Percentiles rank a stretch among this genome's conserved stretches.
Conservation (phyloP, 2,797 vertebrate species). For the Pseudochaenichthys georgianus region DNA sequence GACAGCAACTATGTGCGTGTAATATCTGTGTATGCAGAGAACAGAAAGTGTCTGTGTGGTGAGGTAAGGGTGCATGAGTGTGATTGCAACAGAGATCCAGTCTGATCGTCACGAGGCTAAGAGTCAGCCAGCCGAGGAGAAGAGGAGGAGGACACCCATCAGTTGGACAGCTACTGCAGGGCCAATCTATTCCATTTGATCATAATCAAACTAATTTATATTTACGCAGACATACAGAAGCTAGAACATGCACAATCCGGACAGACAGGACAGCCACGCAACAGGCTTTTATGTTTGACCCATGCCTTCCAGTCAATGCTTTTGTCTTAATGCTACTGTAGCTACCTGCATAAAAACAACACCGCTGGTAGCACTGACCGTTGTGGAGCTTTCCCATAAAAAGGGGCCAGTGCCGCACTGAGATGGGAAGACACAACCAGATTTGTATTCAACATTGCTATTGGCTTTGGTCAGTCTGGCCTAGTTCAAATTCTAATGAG, state of each 20-base stretch:
- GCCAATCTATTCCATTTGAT: constrained; percentile 39
- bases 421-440: constrained; percentile 17
- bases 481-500: constrained; percentile 25
- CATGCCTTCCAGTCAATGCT: constrained; percentile 68
- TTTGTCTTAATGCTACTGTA: constrained; percentile 69
- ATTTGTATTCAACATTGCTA: constrained; percentile 12
- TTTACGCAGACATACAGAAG: constrained; percentile 12
- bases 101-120: constrained; percentile 43
- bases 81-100: constrained; percentile 40
- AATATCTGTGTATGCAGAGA: constrained; percentile 44
- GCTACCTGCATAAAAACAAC: constrained; percentile 46
- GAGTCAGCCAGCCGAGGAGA: constrained; percentile 35
- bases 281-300: constrained; percentile 65
- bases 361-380: constrained; percentile 30
- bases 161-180: constrained; percentile 43
- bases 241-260: constrained; percentile 3
- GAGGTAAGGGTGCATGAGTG: constrained; percentile 39
- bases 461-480: constrained; percentile 26
- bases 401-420: background rate
- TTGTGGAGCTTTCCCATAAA: constrained; percentile 28
- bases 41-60: constrained; percentile 21
- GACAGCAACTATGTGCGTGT: constrained; percentile 58
- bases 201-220: constrained; percentile 62
- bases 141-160: constrained; percentile 25
- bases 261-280: constrained; percentile 26